These are phyloP conservation scores for Apotomis betuletana DNA, from an alignment of 2,888 invertebrate species.

Conservation along the genomic window DNA sequence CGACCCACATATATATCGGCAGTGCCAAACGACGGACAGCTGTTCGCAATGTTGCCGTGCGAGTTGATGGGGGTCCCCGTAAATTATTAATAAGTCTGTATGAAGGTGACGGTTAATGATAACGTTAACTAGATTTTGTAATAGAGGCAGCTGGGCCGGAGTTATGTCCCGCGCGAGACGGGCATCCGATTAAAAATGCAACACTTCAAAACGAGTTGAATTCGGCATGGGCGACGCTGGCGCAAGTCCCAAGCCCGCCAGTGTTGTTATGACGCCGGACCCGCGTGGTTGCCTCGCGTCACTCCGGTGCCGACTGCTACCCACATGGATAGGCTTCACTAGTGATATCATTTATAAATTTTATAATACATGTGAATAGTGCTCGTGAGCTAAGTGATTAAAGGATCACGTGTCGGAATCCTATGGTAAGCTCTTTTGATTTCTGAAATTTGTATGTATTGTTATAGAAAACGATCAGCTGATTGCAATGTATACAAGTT, in stretches of 20 bases:
- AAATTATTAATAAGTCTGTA: constrained; percentile 76
- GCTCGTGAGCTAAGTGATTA: constrained; percentile 35
- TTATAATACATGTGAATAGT: constrained; percentile 22
- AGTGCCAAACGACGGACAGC: constrained; percentile 38
- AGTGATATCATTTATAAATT: not conserved
- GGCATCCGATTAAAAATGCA: constrained; percentile 81
- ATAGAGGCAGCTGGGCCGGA: constrained; percentile 79
- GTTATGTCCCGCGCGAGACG: constrained; percentile 83
- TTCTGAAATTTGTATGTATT: not conserved
- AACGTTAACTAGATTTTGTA: constrained; percentile 81
- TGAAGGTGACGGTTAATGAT: constrained; percentile 80
- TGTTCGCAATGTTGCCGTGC: constrained; percentile 43
- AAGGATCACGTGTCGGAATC: constrained; percentile 4
- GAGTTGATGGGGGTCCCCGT: constrained; percentile 67
- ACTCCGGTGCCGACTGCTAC: constrained; percentile 19
- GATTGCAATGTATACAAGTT: not conserved
- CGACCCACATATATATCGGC: constrained; percentile 35
- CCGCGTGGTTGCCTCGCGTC: constrained; percentile 57
- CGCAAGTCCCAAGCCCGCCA: constrained; percentile 66
- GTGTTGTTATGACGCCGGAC: constrained; percentile 66
- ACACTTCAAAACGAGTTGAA: constrained; percentile 77
- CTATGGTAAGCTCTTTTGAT: constrained; percentile 21
- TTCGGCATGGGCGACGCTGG: constrained; percentile 76
- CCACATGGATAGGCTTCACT: not conserved
- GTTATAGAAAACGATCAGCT: not conserved